Evolutionary conservation across 2,113 vertebrate species (phyloP), one percentile per base, ranked within the genome.

Genomic region (Cercocebus atys): DNA sequence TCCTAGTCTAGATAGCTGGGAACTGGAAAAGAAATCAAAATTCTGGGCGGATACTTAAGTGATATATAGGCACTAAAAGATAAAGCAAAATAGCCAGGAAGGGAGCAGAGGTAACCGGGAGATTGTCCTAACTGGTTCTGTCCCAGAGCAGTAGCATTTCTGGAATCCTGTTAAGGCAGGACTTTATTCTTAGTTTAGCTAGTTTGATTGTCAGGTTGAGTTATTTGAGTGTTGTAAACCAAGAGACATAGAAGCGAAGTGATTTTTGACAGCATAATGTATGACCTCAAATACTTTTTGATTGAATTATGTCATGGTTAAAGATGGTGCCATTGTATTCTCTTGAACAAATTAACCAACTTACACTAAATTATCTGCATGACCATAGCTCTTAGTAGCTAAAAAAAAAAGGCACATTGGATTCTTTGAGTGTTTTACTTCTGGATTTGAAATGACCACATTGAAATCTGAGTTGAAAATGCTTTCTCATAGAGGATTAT

Each of bases 241-340:
- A 22, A 94, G 47, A 88, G 38, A 35, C 61, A 80, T 70, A 55
- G 76, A 43, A 96, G n/a, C 47, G 76, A 88, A 96, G 90, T 97
- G 72, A 93, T 90, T 96, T 97, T 93, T 97, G 96, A 97, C 94
- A 96, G 52, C n/a, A 47, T 96, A 96, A 95, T 95, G 38, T 84
- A 96, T 90, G 47, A 90, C 61, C 35, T 68, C 9, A 95, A 97
- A 96, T 93, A 70, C 87, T 66, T 88, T 93, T 96, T 97, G 61
- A 96, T 95, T 94, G 94, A 96, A 96, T 97, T 92, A 92, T 92
- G 57, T 96, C 90, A 88, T 85, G 68, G 57, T 94, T 94, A 95
- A 94, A 96, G 75, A 84, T 90, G 95, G 84, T 70, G 45, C 40
- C 59, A 75, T 96, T 97, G 90, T 94, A 85, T 57, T 88, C 55